Percentiles rank a stretch among this genome's conserved stretches.
phyloP scores from a whole-genome alignment of 2,113 vertebrate genomes.

The Sprattus sprattus region DNA sequence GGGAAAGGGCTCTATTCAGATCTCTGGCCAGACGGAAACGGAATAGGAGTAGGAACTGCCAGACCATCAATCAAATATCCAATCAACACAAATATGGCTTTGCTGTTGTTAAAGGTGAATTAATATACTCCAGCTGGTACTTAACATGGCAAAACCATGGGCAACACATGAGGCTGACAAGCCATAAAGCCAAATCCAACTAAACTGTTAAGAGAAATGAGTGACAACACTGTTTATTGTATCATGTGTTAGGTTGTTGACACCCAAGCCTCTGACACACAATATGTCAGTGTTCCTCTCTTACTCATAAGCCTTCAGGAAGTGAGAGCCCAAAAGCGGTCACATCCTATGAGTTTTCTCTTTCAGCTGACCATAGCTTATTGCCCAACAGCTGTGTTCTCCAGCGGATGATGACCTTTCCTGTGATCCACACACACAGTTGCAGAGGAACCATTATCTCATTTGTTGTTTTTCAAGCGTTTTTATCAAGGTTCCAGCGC shows the following conservation, averaged over 20 bases:
- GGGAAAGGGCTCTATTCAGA: constrained; percentile 43
- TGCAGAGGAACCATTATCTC: constrained; percentile 21
- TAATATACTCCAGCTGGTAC: background rate
- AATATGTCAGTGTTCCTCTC: too few species aligned
- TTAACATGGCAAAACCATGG: background rate
- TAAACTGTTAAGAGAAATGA: background rate
- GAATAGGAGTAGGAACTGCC: background rate
- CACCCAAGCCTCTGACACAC: background rate
- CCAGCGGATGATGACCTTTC: background rate
- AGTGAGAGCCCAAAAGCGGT: background rate
- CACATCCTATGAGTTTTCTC: background rate
- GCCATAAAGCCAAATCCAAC: background rate
- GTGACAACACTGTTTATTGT: background rate
- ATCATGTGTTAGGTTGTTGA: background rate
- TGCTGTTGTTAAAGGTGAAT: constrained; percentile 39
- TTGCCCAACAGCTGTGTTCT: constrained; percentile 8
- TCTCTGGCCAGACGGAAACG: constrained; percentile 56
- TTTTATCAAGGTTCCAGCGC: constrained; percentile 53
- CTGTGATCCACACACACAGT: background rate
- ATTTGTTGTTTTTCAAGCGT: constrained; percentile 44
- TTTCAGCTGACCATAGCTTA: background rate
- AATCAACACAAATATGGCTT: constrained; percentile 16
- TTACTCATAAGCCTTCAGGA: background rate
- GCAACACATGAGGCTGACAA: background rate
- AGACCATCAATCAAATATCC: background rate